Percentiles rank a stretch among this genome's conserved stretches.
Evolutionary conservation across 1,140 invertebrate species (phyloP).

Genomic region (Harlomillsia oculata): DNA sequence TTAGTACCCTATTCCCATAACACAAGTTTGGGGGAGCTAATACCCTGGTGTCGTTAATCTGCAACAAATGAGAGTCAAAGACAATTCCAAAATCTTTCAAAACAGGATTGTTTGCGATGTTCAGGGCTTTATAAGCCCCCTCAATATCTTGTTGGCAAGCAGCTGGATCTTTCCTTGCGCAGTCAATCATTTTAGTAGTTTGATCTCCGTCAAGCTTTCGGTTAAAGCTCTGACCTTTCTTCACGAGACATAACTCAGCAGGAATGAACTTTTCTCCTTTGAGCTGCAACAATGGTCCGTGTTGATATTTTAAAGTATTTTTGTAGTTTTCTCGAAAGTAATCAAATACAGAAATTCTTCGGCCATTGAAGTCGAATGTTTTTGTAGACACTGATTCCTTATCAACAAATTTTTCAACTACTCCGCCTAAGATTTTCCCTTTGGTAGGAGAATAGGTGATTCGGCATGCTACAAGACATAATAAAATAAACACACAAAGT

Average conservation of each 20-base stretch:
- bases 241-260: constrained; percentile 17
- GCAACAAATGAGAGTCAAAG: constrained; percentile 1
- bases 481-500: not conserved
- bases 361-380: constrained; percentile 9
- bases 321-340: constrained; percentile 9
- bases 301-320: not conserved
- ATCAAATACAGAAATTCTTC: constrained; percentile 7
- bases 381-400: constrained; percentile 4
- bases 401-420: not conserved
- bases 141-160: not conserved
- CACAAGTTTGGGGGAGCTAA: constrained; percentile 9
- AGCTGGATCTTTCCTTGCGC: constrained; percentile 7
- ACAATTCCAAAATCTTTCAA: not conserved
- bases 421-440: not conserved
- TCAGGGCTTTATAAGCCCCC: not conserved
- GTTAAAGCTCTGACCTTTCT: constrained; percentile 27
- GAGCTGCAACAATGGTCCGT: constrained; percentile 17
- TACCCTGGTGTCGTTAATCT: constrained; percentile 6
- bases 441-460: not conserved
- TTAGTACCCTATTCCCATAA: constrained; percentile 7
- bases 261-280: constrained; percentile 19
- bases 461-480: constrained; percentile 15
- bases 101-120: not conserved
- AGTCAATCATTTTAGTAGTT: constrained; percentile 14
- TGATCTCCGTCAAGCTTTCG: constrained; percentile 21